Percentiles rank a stretch among this genome's conserved stretches.
phyloP scores from a whole-genome alignment of 2,797 vertebrate species.

The Eleutherodactylus coqui region DNA sequence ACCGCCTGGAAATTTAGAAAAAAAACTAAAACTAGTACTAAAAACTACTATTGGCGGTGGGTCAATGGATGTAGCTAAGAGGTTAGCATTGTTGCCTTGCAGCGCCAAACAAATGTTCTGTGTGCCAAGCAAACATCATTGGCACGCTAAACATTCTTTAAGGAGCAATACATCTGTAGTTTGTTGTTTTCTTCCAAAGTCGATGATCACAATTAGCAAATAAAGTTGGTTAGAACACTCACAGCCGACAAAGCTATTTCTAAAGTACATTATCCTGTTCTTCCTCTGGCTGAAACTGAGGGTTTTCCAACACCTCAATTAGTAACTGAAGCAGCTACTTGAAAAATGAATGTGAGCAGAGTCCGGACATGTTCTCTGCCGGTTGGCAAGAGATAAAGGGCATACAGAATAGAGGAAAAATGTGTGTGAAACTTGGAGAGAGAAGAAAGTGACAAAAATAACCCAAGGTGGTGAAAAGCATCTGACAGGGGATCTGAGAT shows the following conservation, averaged over 20 bases:
- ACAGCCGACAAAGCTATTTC: not conserved
- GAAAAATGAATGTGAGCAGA: conserved; percentile 41
- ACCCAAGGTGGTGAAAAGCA: conserved; percentile 23
- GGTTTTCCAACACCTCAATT: conserved; percentile 26
- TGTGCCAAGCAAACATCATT: too few species aligned
- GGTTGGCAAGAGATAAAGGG: conserved; percentile 43
- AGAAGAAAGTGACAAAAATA: conserved; percentile 47
- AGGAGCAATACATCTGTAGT: too few species aligned
- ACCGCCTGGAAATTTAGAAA: too few species aligned
- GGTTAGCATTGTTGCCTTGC: too few species aligned
- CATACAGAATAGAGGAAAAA: conserved; percentile 22
- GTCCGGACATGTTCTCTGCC: conserved; percentile 38
- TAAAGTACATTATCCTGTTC: conserved; percentile 7
- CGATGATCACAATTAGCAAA: conserved; percentile 22
- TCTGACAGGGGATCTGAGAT: conserved; percentile 9
- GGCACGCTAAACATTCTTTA: too few species aligned
- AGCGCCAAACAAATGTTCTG: too few species aligned
- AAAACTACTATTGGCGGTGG: too few species aligned
- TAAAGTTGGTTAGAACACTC: conserved; percentile 4
- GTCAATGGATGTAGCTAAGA: too few species aligned
- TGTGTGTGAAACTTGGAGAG: conserved; percentile 35
- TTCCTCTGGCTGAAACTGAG: not conserved
- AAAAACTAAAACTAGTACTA: too few species aligned
- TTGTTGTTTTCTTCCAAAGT: not conserved
- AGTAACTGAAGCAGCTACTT: conserved; percentile 22